These are phyloP conservation scores for Conomelus anceps DNA, from an alignment of 2,888 invertebrate genomes.

Conservation along the genomic window DNA sequence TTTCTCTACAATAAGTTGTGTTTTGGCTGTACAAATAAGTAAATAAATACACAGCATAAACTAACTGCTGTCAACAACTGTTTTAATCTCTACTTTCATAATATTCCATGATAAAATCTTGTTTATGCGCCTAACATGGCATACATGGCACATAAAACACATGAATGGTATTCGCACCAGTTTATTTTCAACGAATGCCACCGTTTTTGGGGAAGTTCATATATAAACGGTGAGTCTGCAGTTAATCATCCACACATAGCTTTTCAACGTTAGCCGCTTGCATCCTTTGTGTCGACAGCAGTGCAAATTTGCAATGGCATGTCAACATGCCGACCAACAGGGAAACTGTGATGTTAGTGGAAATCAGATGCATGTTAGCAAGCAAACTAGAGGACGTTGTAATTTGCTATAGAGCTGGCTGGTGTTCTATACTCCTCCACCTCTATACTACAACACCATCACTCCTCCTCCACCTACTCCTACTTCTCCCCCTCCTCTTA, in stretches of 20 bases:
- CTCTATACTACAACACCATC: no score
- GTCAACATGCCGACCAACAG: not conserved
- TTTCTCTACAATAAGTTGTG: no score
- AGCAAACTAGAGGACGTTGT: not conserved
- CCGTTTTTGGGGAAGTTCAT: not conserved
- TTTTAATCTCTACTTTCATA: not conserved
- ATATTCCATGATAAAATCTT: not conserved
- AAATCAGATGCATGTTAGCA: not conserved
- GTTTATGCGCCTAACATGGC: not conserved
- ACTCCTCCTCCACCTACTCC: not conserved
- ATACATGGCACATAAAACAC: not conserved
- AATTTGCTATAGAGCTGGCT: not conserved
- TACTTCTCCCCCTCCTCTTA: not conserved
- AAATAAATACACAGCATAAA: no score
- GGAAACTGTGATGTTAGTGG: not conserved
- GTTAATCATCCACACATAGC: not conserved
- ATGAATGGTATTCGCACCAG: not conserved
- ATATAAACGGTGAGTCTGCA: not conserved
- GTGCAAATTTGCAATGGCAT: not conserved
- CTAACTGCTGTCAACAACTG: not conserved
- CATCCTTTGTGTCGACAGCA: not conserved
- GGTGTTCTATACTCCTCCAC: not conserved
- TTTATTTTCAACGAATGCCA: not conserved
- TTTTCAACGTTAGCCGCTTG: not conserved
- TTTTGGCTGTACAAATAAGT: no score